These are phyloP conservation scores for Anastatus disparis DNA, from an alignment of 1,140 invertebrate species.

Conservation along the genomic window DNA sequence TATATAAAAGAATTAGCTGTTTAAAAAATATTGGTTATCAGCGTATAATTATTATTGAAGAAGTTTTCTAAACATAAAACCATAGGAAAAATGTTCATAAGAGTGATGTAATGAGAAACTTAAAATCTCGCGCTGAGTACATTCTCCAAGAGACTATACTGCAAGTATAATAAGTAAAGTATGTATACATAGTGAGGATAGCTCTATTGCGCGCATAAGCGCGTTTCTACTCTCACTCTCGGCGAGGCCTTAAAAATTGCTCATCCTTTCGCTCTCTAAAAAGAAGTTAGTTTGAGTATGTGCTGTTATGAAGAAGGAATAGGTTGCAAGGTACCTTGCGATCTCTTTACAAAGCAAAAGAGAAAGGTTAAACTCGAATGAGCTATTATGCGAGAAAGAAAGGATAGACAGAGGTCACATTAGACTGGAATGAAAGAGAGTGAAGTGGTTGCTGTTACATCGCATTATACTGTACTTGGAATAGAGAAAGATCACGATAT, in stretches of 20 bases:
- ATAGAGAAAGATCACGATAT: conserved; percentile 7
- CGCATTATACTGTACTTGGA: no score
- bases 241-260: neutral
- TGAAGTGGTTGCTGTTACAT: no score
- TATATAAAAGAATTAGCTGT: no score
- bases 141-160: conserved; percentile 19
- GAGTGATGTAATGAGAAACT: conserved; percentile 35
- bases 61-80: neutral
- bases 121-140: conserved; percentile 21
- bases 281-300: neutral
- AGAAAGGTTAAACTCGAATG: conserved; percentile 38
- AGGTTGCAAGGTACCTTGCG: neutral
- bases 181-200: no score
- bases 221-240: neutral
- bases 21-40: no score
- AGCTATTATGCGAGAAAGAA: conserved; percentile 32
- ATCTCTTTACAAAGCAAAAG: conserved; percentile 15
- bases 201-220: no score
- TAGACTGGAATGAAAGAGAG: conserved; percentile 24
- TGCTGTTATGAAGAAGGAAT: neutral
- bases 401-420: conserved; percentile 34
- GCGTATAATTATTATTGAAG: conserved; percentile 3
- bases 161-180: no score
- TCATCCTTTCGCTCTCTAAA: conserved; percentile 34
- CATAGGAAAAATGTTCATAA: neutral